A percentile compares a stretch with the other conserved stretches of the same genome.
phyloP scores from a whole-genome alignment of 2,113 vertebrate genomes.

The Boulengeromyrus knoepffleri region DNA sequence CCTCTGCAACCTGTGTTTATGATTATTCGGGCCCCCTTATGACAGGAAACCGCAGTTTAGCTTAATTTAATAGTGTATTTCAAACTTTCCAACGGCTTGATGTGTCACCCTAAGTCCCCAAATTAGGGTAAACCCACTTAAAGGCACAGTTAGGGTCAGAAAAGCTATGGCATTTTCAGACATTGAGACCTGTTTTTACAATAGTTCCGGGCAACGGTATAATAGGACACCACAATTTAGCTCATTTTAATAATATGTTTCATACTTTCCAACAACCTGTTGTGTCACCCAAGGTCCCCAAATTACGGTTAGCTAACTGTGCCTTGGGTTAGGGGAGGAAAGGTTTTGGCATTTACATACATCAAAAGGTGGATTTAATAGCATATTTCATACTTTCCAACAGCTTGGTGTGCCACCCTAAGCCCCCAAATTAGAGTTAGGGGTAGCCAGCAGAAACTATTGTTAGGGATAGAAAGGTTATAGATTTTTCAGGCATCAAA shows the following conservation, averaged over 20 bases:
- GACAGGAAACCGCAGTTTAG: too few species aligned
- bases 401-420: background rate
- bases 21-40: too few species aligned
- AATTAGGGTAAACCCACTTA: too few species aligned
- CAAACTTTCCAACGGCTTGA: background rate
- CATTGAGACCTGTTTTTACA: background rate
- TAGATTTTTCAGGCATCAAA: background rate
- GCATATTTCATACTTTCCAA: background rate
- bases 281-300: background rate
- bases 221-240: background rate
- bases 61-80: too few species aligned
- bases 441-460: background rate
- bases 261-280: background rate
- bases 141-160: background rate
- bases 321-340: background rate
- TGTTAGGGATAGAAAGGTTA: background rate
- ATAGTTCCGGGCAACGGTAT: background rate
- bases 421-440: background rate
- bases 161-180: background rate
- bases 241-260: background rate
- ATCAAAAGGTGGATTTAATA: background rate
- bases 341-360: background rate
- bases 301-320: background rate
- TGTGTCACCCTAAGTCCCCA: background rate
- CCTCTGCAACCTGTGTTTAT: too few species aligned